Evolutionary conservation across 2,888 invertebrate genomes (phyloP), one percentile per base, ranked within the genome.

Genomic region (Dorcus hopei): DNA sequence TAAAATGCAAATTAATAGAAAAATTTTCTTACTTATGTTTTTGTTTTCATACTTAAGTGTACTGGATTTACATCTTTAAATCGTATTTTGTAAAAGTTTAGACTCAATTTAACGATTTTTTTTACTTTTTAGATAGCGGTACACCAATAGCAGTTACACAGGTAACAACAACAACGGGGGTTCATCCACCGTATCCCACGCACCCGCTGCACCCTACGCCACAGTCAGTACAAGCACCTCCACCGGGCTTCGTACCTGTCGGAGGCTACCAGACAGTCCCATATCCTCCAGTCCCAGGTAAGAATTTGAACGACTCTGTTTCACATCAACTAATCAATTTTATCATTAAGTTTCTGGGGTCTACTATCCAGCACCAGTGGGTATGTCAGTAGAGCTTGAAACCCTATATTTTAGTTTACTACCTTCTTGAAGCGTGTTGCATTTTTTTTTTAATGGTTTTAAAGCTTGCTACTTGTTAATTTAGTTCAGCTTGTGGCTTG

Each of bases 281-380:
- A 11, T 45, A 45, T 45, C 45, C 45, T 3, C 45, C 45, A 14
- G 45, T 7, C 9, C 45, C 45, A 45, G 45, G 45, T 45, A 45
- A 45, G 16, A 45, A 9, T n/a, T n/a, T 26, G 3, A 26, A 41
- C n/a, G n/a, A 2, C 41, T 4, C 1, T 4, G 3, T 14, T n/a
- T 14, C 4, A n/a, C 11, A 11, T 7, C 14, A 7, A 11, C 45
- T 45, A 45, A 45, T 23, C 7, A 9, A 11, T 45, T 45, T 45
- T 45, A 16, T 45, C 3, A 45, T 45, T 11, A 45, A 45, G 45
- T 45, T 8, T 9, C 45, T 14, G 11, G 45, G 8, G 14, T 19
- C 45, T 45, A 45, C 45, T 45, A 45, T 45, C 45, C 45, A 11
- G 16, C 45, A 45, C 45, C 45, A 9, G 19, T 45, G 45, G 45